These are phyloP conservation scores for Orius laevigatus DNA, from an alignment of 1,140 invertebrate genomes.

Conservation along the genomic window DNA sequence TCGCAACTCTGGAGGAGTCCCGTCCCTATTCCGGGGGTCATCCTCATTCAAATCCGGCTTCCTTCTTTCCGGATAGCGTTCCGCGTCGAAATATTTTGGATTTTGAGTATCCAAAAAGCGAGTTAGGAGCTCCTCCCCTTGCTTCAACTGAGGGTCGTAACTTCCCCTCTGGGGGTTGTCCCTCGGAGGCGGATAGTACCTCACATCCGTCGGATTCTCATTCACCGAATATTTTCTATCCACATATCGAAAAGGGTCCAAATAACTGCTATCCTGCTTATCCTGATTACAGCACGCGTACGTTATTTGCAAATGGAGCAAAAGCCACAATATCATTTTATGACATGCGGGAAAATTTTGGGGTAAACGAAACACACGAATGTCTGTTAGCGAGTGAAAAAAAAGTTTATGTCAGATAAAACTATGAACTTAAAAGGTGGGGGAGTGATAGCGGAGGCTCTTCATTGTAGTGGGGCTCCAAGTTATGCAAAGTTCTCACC, in stretches of 20 bases:
- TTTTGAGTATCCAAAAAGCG: conserved; percentile 18
- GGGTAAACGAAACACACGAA: too few relatives aligned
- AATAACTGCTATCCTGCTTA: conserved; percentile 5
- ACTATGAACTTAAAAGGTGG: too few relatives aligned
- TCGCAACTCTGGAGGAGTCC: conserved; percentile 1
- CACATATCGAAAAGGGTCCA: conserved; percentile 11
- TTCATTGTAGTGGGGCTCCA: too few relatives aligned
- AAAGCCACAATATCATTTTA: too few relatives aligned
- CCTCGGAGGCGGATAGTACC: neutral
- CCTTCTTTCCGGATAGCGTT: conserved; percentile 7
- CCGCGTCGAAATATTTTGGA: conserved; percentile 18
- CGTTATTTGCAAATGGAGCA: too few relatives aligned
- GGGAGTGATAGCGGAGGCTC: too few relatives aligned
- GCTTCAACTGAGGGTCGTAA: neutral
- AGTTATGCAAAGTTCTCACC: too few relatives aligned
- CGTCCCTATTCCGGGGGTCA: neutral
- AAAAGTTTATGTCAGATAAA: too few relatives aligned
- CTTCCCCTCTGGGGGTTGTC: neutral
- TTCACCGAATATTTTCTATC: conserved; percentile 1
- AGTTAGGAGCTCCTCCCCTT: conserved; percentile 11
- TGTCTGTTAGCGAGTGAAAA: too few relatives aligned
- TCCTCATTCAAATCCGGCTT: neutral
- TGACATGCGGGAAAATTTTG: too few relatives aligned
- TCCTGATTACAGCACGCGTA: too few relatives aligned
- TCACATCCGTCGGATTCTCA: neutral